Percentiles rank a stretch among this genome's conserved stretches.
phyloP scores from a whole-genome alignment of 2,113 vertebrate species.

The Eulacestoma nigropectus region DNA sequence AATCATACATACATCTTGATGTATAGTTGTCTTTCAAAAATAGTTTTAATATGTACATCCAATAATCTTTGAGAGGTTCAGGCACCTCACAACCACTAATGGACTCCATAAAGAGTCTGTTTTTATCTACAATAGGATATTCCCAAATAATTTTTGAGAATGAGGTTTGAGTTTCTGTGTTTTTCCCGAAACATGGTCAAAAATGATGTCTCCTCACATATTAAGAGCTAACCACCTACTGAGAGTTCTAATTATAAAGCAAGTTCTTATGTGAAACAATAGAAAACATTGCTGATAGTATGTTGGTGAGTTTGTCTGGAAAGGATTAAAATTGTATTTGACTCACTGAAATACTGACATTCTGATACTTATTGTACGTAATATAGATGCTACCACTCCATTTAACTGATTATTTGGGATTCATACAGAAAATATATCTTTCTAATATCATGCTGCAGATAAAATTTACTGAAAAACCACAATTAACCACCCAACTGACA shows the following conservation, averaged over 20 bases:
- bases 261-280: neutral
- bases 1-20: neutral
- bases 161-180: neutral
- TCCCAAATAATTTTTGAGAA: neutral
- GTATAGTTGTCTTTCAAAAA: neutral
- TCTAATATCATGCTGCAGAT: neutral
- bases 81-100: too few species aligned
- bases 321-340: neutral
- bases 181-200: neutral
- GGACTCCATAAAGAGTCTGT: neutral
- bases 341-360: neutral
- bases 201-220: neutral
- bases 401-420: neutral
- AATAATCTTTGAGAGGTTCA: neutral
- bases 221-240: neutral
- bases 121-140: neutral
- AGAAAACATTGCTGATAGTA: neutral
- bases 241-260: neutral
- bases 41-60: neutral
- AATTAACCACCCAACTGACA: fast-evolving
- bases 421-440: neutral
- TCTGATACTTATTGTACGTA: neutral
- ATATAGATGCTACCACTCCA: neutral
- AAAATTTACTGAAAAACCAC: neutral
- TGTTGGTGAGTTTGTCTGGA: neutral